phyloP scores from a whole-genome alignment of 1,140 invertebrate species.

The Nephotettix cincticeps region DNA sequence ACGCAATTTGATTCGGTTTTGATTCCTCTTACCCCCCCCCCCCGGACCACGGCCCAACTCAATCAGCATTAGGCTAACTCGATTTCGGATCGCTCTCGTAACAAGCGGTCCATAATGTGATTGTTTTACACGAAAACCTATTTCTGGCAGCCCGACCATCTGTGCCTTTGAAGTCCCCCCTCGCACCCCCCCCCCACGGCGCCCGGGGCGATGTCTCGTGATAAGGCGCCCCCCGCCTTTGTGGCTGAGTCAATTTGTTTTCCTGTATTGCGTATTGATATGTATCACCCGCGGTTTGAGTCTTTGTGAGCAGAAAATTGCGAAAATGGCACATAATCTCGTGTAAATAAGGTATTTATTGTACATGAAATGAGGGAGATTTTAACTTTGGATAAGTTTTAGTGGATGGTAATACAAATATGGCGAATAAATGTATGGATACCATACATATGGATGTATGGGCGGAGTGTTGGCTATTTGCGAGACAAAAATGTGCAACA shows the following conservation, averaged over 20 bases:
- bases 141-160: background rate
- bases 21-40: constrained; percentile 18
- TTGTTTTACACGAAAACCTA: constrained; percentile 20
- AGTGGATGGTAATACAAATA: too few species aligned
- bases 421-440: too few species aligned
- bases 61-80: constrained; percentile 23
- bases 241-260: constrained; percentile 14
- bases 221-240: background rate
- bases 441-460: too few species aligned
- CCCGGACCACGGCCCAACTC: background rate
- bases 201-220: background rate
- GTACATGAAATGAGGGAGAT: too few species aligned
- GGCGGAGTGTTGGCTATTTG: too few species aligned
- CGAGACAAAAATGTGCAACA: too few species aligned
- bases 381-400: too few species aligned
- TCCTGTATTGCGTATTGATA: constrained; percentile 13
- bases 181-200: background rate
- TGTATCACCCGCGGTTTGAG: background rate
- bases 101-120: constrained; percentile 16
- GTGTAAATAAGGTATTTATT: too few species aligned
- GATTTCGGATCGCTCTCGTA: constrained; percentile 11
- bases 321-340: too few species aligned
- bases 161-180: background rate
- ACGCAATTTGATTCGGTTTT: constrained; percentile 20
- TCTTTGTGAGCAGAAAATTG: too few species aligned